phyloP scores from a whole-genome alignment of 2,888 invertebrate species.

The Sminthurinus aureus region DNA sequence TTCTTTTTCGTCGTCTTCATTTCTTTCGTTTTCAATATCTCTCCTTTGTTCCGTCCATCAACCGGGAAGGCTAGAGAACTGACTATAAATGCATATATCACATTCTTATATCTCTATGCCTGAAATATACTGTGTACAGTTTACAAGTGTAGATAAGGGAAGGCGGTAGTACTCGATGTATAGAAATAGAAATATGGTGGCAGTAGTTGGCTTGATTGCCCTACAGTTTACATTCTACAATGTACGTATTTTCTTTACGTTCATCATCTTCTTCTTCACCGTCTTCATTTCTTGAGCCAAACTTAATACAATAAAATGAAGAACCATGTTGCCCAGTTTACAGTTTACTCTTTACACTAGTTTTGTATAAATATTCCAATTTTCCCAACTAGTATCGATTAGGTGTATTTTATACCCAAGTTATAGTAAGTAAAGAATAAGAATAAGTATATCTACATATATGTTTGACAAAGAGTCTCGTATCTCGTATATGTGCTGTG shows the following conservation, averaged over 20 bases:
- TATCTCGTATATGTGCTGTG: no score
- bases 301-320: background rate
- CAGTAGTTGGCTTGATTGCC: background rate
- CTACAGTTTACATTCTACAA: no score
- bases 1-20: background rate
- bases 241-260: no score
- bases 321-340: constrained; percentile 28
- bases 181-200: background rate
- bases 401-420: background rate
- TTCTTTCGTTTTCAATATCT: constrained; percentile 7
- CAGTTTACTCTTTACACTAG: background rate
- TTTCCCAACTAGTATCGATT: background rate
- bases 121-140: background rate
- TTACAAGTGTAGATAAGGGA: background rate
- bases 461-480: no score
- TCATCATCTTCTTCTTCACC: no score
- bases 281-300: background rate
- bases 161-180: constrained; percentile 15
- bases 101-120: background rate
- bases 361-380: background rate
- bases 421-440: background rate
- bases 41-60: constrained; percentile 31
- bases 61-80: background rate
- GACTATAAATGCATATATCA: background rate
- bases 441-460: background rate